Percentiles rank a stretch among this genome's conserved stretches.
These are phyloP conservation scores for Pipistrellus pygmaeus DNA, from an alignment of 2,797 vertebrate species.

Conservation along the genomic window DNA sequence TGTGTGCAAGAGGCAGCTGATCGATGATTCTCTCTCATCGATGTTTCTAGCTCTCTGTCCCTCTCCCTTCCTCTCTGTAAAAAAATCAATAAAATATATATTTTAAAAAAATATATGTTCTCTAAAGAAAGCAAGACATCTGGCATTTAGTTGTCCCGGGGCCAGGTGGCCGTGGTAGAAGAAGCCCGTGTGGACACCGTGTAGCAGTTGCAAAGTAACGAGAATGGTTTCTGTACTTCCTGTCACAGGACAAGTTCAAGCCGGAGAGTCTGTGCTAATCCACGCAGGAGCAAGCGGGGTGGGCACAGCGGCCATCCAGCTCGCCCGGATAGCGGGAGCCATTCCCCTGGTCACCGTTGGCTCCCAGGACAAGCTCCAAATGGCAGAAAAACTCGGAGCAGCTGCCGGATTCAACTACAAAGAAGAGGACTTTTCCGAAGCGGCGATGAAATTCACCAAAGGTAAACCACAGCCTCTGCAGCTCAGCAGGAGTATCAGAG, in stretches of 20 bases:
- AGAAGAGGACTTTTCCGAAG: constrained; percentile 89
- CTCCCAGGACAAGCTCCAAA: constrained; percentile 89
- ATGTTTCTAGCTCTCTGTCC: no score
- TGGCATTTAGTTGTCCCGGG: not conserved
- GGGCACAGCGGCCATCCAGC: constrained; percentile 92
- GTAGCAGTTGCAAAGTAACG: not conserved
- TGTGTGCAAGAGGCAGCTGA: no score
- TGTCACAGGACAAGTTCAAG: constrained; percentile 89
- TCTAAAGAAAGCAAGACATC: not conserved
- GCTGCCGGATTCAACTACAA: constrained; percentile 92
- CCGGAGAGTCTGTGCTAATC: constrained; percentile 90
- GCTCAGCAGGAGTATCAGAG: not conserved
- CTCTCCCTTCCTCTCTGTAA: no score
- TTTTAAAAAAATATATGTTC: not conserved
- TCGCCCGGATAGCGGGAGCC: constrained; percentile 88
- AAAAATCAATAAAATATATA: no score
- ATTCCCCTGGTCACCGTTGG: constrained; percentile 92
- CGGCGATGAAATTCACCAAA: constrained; percentile 89
- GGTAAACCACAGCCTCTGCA: constrained; percentile 84
- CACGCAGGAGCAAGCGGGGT: constrained; percentile 93
- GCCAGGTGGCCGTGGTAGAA: not conserved
- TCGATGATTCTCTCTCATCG: no score
- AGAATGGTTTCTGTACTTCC: not conserved
- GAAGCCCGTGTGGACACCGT: not conserved
- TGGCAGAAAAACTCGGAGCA: constrained; percentile 88